Percentiles rank a stretch among this genome's conserved stretches.
These are phyloP conservation scores for Drosophila longiperda DNA, from an alignment of 2,888 invertebrate genomes.

Conservation along the genomic window DNA sequence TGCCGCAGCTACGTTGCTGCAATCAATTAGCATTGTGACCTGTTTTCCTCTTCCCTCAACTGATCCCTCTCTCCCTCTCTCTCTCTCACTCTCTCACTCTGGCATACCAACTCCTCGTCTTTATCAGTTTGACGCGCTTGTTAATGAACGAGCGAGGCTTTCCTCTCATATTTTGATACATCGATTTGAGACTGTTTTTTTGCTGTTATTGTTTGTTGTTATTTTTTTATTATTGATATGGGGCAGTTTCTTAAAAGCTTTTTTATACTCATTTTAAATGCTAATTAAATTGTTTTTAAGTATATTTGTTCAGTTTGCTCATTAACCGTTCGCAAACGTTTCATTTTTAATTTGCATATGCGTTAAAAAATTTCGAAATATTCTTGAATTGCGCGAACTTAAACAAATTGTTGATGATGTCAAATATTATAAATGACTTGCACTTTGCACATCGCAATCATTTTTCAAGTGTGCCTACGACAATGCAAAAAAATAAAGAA, in stretches of 20 bases:
- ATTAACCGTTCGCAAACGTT: constrained; percentile 36
- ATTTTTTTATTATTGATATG: constrained; percentile 36
- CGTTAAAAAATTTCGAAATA: constrained; percentile 17
- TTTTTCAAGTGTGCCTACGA: constrained; percentile 56
- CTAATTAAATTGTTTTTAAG: constrained; percentile 80
- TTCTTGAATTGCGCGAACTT: constrained; percentile 9
- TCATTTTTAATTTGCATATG: constrained; percentile 42
- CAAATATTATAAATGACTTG: constrained; percentile 49
- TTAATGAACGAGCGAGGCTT: constrained; percentile 72
- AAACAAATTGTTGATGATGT: constrained; percentile 16
- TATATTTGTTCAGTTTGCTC: constrained; percentile 68
- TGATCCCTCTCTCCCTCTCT: constrained; percentile 5
- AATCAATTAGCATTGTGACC: constrained; percentile 78
- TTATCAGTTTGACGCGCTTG: constrained; percentile 79
- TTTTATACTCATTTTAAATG: constrained; percentile 81
- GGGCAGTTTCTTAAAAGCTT: constrained; percentile 70
- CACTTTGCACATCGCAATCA: constrained; percentile 32
- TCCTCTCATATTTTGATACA: constrained; percentile 75
- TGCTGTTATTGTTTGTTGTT: constrained; percentile 43
- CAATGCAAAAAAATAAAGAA: constrained; percentile 20
- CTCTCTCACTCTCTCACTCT: constrained; percentile 2
- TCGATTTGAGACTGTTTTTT: constrained; percentile 54
- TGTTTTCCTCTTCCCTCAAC: constrained; percentile 53
- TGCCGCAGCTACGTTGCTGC: constrained; percentile 57
- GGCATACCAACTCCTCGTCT: constrained; percentile 13